Percentiles rank a stretch among this genome's conserved stretches.
phyloP scores from a whole-genome alignment of 1,140 invertebrate genomes.

The Brachionus calyciflorus region DNA sequence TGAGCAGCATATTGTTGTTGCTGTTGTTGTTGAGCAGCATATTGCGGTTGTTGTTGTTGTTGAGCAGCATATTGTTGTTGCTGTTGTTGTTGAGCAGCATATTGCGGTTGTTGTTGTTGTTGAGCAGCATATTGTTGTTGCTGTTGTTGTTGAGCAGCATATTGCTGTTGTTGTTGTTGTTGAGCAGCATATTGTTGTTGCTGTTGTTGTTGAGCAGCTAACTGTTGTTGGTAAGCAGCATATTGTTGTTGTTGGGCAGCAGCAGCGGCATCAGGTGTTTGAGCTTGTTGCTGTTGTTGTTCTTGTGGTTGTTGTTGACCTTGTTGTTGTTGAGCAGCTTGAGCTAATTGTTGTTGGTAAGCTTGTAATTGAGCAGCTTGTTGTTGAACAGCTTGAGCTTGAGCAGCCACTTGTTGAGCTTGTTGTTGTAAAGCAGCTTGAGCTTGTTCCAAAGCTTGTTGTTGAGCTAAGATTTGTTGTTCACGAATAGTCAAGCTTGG shows the following conservation, averaged over 20 bases:
- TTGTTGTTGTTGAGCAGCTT: conserved; percentile 15
- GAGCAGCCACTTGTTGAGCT: conserved; percentile 11
- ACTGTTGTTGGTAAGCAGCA: background rate
- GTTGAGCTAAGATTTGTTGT: conserved; percentile 14
- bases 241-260: too few relatives aligned
- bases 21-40: background rate
- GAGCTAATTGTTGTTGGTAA: conserved; percentile 7
- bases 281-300: background rate
- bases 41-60: background rate
- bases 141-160: background rate
- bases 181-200: background rate
- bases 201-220: conserved; percentile 20
- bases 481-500: conserved; percentile 13
- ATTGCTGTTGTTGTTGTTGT: conserved; percentile 9
- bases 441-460: conserved; percentile 38
- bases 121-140: background rate
- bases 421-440: conserved; percentile 19
- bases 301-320: background rate
- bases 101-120: conserved; percentile 21
- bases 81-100: background rate
- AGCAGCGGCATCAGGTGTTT: background rate
- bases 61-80: background rate
- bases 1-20: background rate
- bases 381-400: conserved; percentile 34
- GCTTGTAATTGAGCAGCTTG: conserved; percentile 1